phyloP scores from a whole-genome alignment of 1,140 invertebrate species.

The Yoshiicerus persimilis region DNA sequence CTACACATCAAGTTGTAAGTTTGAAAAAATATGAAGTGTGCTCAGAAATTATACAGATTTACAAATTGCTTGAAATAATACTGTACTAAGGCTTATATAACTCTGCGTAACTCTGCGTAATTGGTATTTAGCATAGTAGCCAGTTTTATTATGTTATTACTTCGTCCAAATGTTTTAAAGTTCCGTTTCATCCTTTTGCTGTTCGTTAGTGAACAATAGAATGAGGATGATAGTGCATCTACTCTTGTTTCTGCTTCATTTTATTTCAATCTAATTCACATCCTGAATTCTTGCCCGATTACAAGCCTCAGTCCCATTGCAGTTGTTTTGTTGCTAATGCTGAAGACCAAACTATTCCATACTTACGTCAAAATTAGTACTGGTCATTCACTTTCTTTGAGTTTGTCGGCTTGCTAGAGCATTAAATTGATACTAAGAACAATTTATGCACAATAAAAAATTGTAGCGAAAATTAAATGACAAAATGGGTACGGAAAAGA shows the following conservation, averaged over 20 bases:
- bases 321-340: background rate
- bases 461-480: background rate
- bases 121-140: too few species aligned
- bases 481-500: too few species aligned
- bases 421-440: conserved; percentile 17
- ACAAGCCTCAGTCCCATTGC: background rate
- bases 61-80: background rate
- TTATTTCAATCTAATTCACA: background rate
- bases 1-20: background rate
- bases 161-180: background rate
- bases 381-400: conserved; percentile 6
- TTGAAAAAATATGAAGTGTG: background rate
- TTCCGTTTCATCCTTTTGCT: background rate
- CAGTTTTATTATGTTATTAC: background rate
- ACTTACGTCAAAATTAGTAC: background rate
- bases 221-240: background rate
- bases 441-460: background rate
- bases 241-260: background rate
- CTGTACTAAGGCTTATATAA: background rate
- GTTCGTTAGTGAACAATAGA: conserved; percentile 9
- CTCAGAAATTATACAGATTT: background rate
- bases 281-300: conserved; percentile 18
- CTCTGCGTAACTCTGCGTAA: too few species aligned
- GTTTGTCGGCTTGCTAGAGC: conserved; percentile 6
- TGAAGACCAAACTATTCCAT: background rate